phyloP scores from a whole-genome alignment of 35 echinoderm and acorn worm species.

The Strongylocentrotus purpuratus region DNA sequence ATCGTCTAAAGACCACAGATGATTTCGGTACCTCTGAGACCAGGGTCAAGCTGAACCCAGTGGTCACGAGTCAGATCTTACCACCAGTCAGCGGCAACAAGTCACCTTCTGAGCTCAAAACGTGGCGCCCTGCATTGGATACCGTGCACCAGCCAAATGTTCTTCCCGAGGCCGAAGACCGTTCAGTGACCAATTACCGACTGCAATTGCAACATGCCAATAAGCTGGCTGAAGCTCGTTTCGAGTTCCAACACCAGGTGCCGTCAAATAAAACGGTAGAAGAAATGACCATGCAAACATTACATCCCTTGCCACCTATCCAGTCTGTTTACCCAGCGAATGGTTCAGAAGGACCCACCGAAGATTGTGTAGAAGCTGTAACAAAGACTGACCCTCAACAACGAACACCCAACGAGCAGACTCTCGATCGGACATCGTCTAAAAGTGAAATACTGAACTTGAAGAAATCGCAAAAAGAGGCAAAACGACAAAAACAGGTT shows the following conservation, averaged over 20 bases:
- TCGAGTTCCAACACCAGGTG: constrained; percentile 55
- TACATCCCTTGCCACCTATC: constrained; percentile 59
- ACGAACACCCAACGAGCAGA: neutral
- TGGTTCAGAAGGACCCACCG: neutral
- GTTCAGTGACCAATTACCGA: constrained; percentile 66
- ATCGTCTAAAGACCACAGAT: neutral
- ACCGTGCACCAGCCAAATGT: neutral
- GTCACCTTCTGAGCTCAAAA: constrained; percentile 43
- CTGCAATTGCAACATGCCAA: constrained; percentile 66
- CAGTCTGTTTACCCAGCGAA: neutral
- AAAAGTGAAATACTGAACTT: constrained; percentile 73
- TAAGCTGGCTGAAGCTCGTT: constrained; percentile 55
- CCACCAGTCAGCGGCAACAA: constrained; percentile 29
- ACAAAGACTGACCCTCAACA: neutral
- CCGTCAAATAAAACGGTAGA: constrained; percentile 24
- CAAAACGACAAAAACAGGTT: constrained; percentile 51
- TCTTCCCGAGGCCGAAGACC: constrained; percentile 55
- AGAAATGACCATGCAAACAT: constrained; percentile 53
- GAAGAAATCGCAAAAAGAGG: constrained; percentile 71
- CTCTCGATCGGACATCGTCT: constrained; percentile 30
- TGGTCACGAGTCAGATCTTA: neutral
- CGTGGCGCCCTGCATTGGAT: constrained; percentile 60
- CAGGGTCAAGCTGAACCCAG: neutral
- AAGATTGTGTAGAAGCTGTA: neutral
- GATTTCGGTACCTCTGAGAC: constrained; percentile 27